Evolutionary conservation across 2,113 vertebrate genomes (phyloP).

Genomic region (Zootoca vivipara): DNA sequence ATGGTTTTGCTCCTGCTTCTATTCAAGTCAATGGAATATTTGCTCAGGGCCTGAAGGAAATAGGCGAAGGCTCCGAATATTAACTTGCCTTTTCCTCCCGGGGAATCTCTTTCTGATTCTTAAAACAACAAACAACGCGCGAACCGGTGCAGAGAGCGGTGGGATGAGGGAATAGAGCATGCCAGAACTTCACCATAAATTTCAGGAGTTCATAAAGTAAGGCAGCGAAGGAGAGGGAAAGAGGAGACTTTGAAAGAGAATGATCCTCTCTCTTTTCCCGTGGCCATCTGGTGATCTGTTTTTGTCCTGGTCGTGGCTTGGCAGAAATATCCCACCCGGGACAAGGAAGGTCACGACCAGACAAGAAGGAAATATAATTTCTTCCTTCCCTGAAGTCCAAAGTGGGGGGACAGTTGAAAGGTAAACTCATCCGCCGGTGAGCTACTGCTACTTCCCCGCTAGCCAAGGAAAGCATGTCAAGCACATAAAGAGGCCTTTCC

Average conservation of each 20-base stretch:
- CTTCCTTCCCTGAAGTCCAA: background rate
- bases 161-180: background rate
- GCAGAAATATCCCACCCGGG: background rate
- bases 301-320: constrained; percentile 5
- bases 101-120: background rate
- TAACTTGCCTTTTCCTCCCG: background rate
- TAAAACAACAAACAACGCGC: background rate
- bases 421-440: constrained; percentile 41
- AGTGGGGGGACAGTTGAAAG: constrained; percentile 35
- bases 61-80: background rate
- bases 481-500: background rate
- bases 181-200: constrained; percentile 30
- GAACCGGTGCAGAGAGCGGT: background rate
- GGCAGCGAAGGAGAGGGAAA: background rate
- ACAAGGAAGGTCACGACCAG: constrained; percentile 33
- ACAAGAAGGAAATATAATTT: constrained; percentile 18
- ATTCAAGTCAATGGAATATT: background rate
- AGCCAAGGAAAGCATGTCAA: constrained; percentile 2
- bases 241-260: constrained; percentile 20
- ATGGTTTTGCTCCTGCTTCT: background rate
- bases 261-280: background rate
- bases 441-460: constrained; percentile 4
- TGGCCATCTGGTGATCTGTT: constrained; percentile 38
- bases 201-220: constrained; percentile 35
- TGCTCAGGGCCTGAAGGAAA: background rate